These are phyloP conservation scores for Dromius quadrimaculatus DNA, from an alignment of 2,888 invertebrate species.

Conservation along the genomic window DNA sequence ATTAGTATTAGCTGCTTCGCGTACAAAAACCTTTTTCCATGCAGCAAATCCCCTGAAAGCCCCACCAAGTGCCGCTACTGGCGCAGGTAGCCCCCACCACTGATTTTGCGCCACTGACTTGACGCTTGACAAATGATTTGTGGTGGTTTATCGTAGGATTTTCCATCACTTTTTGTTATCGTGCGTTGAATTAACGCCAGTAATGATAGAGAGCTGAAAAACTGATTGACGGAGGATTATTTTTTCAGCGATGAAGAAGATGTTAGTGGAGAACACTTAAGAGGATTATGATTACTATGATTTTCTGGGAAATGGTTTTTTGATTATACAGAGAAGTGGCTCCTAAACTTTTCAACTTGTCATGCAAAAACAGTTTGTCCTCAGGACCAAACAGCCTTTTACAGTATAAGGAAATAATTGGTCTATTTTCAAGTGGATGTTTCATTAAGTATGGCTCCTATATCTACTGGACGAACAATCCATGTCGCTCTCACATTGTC, in stretches of 20 bases:
- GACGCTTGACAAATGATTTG: constrained; percentile 23
- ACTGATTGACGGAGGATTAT: not conserved
- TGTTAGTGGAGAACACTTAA: no score
- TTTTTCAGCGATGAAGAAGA: not conserved
- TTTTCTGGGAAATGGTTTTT: no score
- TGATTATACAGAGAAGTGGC: no score
- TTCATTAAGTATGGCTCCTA: no score
- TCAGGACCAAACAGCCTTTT: no score
- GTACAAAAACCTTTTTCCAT: not conserved
- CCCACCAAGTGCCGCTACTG: not conserved
- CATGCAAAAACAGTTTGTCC: no score
- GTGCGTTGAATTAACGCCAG: constrained; percentile 5
- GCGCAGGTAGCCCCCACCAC: not conserved
- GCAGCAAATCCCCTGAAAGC: not conserved
- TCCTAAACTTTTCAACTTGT: no score
- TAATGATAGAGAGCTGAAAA: not conserved
- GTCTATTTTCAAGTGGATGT: no score
- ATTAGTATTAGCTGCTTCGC: constrained; percentile 21
- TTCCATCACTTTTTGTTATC: constrained; percentile 21
- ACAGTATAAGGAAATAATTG: no score
- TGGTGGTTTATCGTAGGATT: constrained; percentile 20
- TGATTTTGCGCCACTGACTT: constrained; percentile 1
- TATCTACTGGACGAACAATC: no score
- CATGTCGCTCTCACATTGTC: no score
- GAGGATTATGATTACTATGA: no score